Percentiles rank a stretch among this genome's conserved stretches.
Conservation (phyloP, 1,140 invertebrate species). For the Hypsibius dujardini region DNA sequence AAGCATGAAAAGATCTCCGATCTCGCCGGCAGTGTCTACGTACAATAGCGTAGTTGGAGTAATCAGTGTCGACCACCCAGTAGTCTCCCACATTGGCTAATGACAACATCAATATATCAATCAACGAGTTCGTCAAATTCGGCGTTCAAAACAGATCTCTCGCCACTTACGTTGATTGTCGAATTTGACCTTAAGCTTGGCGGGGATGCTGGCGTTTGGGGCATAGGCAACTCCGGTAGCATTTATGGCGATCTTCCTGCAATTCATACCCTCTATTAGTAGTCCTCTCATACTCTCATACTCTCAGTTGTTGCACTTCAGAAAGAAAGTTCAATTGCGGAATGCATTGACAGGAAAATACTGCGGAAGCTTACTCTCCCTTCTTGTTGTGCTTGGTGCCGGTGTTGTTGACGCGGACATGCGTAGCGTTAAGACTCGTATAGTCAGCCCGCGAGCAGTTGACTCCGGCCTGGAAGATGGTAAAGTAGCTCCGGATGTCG, state of each 20-base stretch:
- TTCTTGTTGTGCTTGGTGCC: slow-evolving; percentile 15
- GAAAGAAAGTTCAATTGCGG: slow-evolving; percentile 19
- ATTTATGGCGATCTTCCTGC: background rate
- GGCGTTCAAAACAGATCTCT: background rate
- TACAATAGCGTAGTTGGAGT: slow-evolving; percentile 21
- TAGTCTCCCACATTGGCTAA: slow-evolving; percentile 19
- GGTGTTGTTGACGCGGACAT: slow-evolving; percentile 23
- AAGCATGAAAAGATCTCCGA: background rate
- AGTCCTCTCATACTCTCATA: slow-evolving; percentile 14
- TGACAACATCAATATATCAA: background rate
- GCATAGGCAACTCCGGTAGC: slow-evolving; percentile 26
- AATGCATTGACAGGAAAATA: slow-evolving; percentile 17
- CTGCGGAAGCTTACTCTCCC: slow-evolving; percentile 14
- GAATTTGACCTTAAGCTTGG: slow-evolving; percentile 26
- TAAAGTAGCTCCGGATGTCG: slow-evolving; percentile 25
- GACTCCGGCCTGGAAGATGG: slow-evolving; percentile 23
- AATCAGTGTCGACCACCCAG: slow-evolving; percentile 23
- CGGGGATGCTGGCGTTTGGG: slow-evolving; percentile 23
- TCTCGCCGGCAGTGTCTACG: background rate
- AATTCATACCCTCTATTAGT: slow-evolving; percentile 12
- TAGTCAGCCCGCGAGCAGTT: slow-evolving; percentile 24
- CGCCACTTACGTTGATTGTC: slow-evolving; percentile 14
- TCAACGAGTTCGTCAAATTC: background rate
- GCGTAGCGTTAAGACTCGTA: slow-evolving; percentile 19
- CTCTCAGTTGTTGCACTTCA: background rate